phyloP scores from a whole-genome alignment of 2,888 invertebrate genomes.

The Camponotus fellah region DNA sequence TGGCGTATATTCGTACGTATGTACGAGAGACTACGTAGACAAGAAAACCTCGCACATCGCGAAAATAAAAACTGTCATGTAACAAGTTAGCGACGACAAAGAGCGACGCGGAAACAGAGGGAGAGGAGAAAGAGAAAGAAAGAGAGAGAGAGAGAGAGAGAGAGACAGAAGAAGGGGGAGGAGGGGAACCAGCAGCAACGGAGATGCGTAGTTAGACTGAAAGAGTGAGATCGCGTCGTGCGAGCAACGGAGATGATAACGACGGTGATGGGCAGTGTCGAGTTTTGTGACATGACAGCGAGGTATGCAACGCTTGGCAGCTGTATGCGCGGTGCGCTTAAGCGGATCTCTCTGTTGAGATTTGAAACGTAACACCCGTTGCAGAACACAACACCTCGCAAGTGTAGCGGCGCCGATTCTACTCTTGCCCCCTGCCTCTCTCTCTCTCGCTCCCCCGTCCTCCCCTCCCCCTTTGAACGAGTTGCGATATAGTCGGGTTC shows the following conservation, averaged over 20 bases:
- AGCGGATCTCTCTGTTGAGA: constrained; percentile 75
- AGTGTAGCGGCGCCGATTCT: constrained; percentile 58
- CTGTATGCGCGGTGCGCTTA: constrained; percentile 70
- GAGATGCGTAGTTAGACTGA: constrained; percentile 53
- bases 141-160: constrained; percentile 11
- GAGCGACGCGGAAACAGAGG: constrained; percentile 29
- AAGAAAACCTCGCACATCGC: constrained; percentile 40
- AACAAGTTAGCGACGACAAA: constrained; percentile 65
- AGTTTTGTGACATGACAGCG: constrained; percentile 74
- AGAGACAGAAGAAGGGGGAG: constrained; percentile 45
- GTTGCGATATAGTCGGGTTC: constrained; percentile 34
- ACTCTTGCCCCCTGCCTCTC: constrained; percentile 31
- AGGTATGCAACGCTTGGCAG: constrained; percentile 77
- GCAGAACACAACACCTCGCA: constrained; percentile 60
- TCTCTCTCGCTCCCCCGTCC: neutral
- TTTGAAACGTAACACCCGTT: constrained; percentile 81
- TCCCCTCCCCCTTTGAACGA: neutral
- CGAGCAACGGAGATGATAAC: constrained; percentile 52
- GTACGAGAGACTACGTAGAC: constrained; percentile 35
- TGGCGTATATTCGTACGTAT: constrained; percentile 46
- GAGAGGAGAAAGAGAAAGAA: constrained; percentile 27
- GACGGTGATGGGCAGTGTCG: constrained; percentile 70
- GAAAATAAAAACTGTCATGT: constrained; percentile 61
- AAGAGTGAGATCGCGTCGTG: constrained; percentile 34
- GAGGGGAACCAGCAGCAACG: constrained; percentile 39